Evolutionary conservation across 2,888 invertebrate genomes (phyloP), one percentile per base, ranked within the genome.

Genomic region (Palloptera scutellata): DNA sequence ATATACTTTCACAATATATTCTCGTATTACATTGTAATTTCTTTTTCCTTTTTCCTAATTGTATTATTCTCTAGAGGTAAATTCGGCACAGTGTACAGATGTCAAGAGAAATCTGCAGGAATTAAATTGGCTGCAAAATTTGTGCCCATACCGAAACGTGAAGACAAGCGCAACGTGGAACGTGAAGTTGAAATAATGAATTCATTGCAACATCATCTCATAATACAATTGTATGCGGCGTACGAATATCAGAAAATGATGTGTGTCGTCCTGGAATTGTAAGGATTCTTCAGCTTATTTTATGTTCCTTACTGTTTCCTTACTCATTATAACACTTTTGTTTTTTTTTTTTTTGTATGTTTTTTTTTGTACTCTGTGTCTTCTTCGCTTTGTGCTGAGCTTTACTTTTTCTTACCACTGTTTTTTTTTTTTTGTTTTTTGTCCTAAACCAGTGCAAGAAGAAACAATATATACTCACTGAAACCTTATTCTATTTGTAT

Each of bases 261-360:
- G 91, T 96, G 97, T 86, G 95, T 99, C 78, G 92, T 99, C 74
- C 89, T 98, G 73, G 99, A 99, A 89, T 88, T 99, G 99, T 99
- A 87, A 93, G 96, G 66, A 55, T 30, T 30, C 30, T 30, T 30
- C 6, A 30, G 30, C 30, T 30, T 30, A 30, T 30, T 30, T 30
- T 30, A 30, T 30, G 6, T 30, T 30, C 30, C 30, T 30, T 30
- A 4, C 30, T 30, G 30, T 30, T 2, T 30, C 30, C 6, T 30
- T 30, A n/a, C n/a, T n/a, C n/a, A n/a, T n/a, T n/a, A n/a, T n/a
- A n/a, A n/a, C n/a, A n/a, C 6, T 30, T 30, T 30, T 30, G 2
- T 30, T 30, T 30, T 30, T 30, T 30, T 30, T 30, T 30, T 30
- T 30, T 30, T 30, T 30, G 30, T 30, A n/a, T 30, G 30, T 30